These are phyloP conservation scores for Carettochelys insculpta DNA, from an alignment of 2,113 vertebrate species.

Conservation along the genomic window DNA sequence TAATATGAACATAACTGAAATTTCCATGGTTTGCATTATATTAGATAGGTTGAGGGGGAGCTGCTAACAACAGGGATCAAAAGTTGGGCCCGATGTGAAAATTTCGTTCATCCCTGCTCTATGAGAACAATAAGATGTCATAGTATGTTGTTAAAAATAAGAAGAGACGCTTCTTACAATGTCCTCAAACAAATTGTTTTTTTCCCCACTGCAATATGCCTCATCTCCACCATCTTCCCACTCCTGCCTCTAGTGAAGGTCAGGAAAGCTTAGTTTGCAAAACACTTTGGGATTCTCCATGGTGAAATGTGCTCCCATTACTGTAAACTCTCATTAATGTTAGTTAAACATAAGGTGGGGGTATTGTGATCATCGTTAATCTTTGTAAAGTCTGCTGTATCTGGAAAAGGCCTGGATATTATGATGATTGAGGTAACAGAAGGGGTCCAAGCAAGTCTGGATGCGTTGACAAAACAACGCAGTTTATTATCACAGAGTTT, in stretches of 20 bases:
- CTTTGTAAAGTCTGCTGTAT: background rate
- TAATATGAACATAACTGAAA: too few species aligned
- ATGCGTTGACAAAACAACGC: slow-evolving; percentile 20
- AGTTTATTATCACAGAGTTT: background rate
- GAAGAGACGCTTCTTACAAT: slow-evolving; percentile 48
- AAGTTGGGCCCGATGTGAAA: too few species aligned
- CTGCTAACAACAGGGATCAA: too few species aligned
- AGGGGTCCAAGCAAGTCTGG: background rate
- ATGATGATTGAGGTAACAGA: background rate
- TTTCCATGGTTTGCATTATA: too few species aligned
- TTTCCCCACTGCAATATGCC: background rate
- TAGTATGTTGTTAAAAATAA: slow-evolving; percentile 33
- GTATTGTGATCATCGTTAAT: background rate
- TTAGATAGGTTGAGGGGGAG: too few species aligned
- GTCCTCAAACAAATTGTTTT: slow-evolving; percentile 24
- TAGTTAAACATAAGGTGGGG: background rate
- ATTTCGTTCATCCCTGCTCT: too few species aligned
- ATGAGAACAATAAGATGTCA: slow-evolving; percentile 39
- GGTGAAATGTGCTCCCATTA: background rate
- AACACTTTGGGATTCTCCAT: background rate
- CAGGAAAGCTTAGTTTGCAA: background rate
- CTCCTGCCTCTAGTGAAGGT: background rate
- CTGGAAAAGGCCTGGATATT: background rate
- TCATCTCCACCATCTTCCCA: slow-evolving; percentile 12
- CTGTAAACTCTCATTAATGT: background rate